Evolutionary conservation across 2,888 invertebrate species (phyloP), one percentile per base, ranked within the genome.

Genomic region (Rhabditoides inermis): DNA sequence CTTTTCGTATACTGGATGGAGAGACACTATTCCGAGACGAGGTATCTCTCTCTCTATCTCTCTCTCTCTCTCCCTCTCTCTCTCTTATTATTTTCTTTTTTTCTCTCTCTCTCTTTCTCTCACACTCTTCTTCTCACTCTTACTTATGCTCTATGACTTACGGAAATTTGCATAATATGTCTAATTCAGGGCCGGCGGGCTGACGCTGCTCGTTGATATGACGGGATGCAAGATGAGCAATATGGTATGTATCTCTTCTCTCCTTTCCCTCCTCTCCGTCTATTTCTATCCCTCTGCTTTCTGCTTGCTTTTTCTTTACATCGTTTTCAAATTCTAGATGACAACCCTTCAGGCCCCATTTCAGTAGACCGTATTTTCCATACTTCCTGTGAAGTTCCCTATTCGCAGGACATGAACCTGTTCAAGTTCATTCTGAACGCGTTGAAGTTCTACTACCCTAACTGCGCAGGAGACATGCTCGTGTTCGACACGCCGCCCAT

Each of bases 1-100:
- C 56, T 68, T 25, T 63, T 74, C 40, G 60, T 64, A 28, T 74
- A 65, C 59, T 74, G 74, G 74, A 54, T 74, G 36, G 74, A 74
- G 45, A 53, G 63, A 18, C 70, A 73, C 53, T 61, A 56, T 30
- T 61, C 61, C 56, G 63, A 65, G 23, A 61, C 65, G n/a, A n/a
- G n/a, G n/a, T n/a, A n/a, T n/a, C n/a, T n/a, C n/a, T n/a, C n/a
- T n/a, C n/a, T n/a, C n/a, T n/a, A n/a, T n/a, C n/a, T n/a, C n/a
- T n/a, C n/a, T n/a, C n/a, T n/a, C n/a, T n/a, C n/a, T n/a, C n/a
- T n/a, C n/a, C n/a, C n/a, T n/a, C n/a, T n/a, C n/a, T n/a, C n/a
- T n/a, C n/a, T n/a, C n/a, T n/a, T n/a, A n/a, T n/a, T n/a, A n/a
- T n/a, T n/a, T n/a, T n/a, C n/a, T n/a, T n/a, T n/a, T n/a, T n/a